A percentile compares a stretch with the other conserved stretches of the same genome.
Conservation (phyloP, 2,113 vertebrate genomes). For the Peromyscus maniculatus region DNA sequence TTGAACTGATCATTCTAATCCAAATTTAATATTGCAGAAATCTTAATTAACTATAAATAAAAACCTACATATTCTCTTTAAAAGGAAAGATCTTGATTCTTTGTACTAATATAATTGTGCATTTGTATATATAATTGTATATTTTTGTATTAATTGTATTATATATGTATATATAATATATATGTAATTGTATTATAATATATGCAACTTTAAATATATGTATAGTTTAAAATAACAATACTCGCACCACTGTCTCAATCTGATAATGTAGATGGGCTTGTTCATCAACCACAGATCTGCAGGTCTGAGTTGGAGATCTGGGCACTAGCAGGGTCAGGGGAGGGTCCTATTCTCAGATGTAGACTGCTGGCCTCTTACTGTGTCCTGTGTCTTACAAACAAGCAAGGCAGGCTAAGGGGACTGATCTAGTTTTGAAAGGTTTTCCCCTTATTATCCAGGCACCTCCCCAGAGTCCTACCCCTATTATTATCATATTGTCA, state of each 20-base stretch:
- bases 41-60: neutral
- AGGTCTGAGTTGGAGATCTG: neutral
- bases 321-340: neutral
- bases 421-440: neutral
- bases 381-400: neutral
- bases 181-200: neutral
- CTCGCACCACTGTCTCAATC: neutral
- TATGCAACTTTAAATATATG: neutral
- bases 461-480: neutral
- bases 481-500: neutral
- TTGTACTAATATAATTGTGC: neutral
- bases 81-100: slow-evolving; percentile 34
- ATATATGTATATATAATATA: neutral
- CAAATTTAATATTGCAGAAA: neutral
- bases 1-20: neutral
- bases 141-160: neutral
- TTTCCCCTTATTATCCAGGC: neutral
- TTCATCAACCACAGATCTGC: neutral
- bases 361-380: neutral
- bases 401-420: too few relatives aligned
- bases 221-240: neutral
- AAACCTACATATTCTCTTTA: neutral
- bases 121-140: neutral
- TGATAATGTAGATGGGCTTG: neutral
- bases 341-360: neutral